Evolutionary conservation across 2,888 invertebrate genomes (phyloP).

Genomic region (Lasius fuliginosus): DNA sequence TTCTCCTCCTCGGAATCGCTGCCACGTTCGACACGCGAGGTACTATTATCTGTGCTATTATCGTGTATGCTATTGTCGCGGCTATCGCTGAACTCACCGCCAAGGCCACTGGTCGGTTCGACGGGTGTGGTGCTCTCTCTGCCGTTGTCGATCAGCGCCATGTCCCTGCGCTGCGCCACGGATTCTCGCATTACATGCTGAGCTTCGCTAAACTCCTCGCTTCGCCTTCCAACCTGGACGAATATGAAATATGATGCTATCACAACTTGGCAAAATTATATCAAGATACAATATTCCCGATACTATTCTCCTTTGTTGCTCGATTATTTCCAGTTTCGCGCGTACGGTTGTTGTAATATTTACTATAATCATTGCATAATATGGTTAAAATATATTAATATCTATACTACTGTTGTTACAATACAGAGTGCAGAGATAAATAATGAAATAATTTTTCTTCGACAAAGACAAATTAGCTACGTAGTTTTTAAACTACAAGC

Average conservation of each 20-base stretch:
- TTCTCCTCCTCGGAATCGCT: conserved; percentile 50
- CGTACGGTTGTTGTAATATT: neutral
- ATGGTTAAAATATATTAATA: neutral
- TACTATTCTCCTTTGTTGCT: neutral
- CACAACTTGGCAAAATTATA: neutral
- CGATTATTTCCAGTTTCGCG: neutral
- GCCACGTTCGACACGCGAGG: conserved; percentile 20
- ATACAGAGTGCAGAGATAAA: neutral
- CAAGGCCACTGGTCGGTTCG: conserved; percentile 83
- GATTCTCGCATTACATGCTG: conserved; percentile 93
- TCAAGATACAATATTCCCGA: neutral
- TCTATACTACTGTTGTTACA: neutral
- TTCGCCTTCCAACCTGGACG: conserved; percentile 90
- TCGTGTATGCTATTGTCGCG: conserved; percentile 68
- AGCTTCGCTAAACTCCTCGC: conserved; percentile 93
- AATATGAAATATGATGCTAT: conserved; percentile 19
- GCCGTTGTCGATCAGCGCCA: conserved; percentile 80
- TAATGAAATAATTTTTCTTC: neutral
- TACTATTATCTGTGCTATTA: conserved; percentile 68
- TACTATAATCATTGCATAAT: neutral
- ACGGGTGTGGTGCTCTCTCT: conserved; percentile 82
- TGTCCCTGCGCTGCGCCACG: conserved; percentile 87
- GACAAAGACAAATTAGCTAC: neutral
- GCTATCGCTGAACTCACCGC: conserved; percentile 83
- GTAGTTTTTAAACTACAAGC: neutral